Evolutionary conservation across 2,113 vertebrate genomes (phyloP).

Genomic region (Ophthalmolycus amberensis): DNA sequence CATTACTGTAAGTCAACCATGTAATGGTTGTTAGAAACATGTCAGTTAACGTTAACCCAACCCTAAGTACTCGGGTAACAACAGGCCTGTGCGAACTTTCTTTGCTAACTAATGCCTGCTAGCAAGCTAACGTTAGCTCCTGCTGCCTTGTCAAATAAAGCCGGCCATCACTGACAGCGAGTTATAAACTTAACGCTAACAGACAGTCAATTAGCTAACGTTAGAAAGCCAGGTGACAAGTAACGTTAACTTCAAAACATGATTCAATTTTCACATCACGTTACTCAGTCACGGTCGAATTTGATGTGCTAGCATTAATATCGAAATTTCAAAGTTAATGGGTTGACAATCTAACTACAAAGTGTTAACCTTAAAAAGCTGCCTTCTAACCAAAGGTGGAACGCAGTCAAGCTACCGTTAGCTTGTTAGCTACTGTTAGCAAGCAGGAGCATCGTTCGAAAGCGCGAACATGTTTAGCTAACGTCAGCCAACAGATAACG

Average conservation of each 20-base stretch:
- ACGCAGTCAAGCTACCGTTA: conserved; percentile 45
- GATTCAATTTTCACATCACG: background rate
- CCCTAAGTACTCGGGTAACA: conserved; percentile 27
- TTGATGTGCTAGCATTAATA: background rate
- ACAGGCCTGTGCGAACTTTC: conserved; percentile 68
- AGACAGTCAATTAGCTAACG: conserved; percentile 54
- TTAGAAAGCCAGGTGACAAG: conserved; percentile 55
- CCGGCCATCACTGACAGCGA: conserved; percentile 72
- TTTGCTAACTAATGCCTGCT: conserved; percentile 53
- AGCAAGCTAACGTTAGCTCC: conserved; percentile 62
- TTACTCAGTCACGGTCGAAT: background rate
- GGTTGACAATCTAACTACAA: conserved; percentile 30
- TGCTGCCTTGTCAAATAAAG: conserved; percentile 67
- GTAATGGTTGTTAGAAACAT: conserved; percentile 21
- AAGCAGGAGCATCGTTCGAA: conserved; percentile 54
- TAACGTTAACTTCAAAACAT: conserved; percentile 21
- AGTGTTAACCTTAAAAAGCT: background rate
- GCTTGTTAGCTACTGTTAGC: conserved; percentile 26
- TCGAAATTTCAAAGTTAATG: background rate
- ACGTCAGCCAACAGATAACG: conserved; percentile 59
- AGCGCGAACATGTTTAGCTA: conserved; percentile 78
- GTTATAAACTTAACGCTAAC: conserved; percentile 74
- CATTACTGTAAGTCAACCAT: conserved; percentile 6
- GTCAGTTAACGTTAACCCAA: conserved; percentile 39
- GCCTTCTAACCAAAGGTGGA: conserved; percentile 24